Percentiles rank a stretch among this genome's conserved stretches.
These are phyloP conservation scores for Meloidogyne floridensis DNA, from an alignment of 1,140 invertebrate species.

Conservation along the genomic window DNA sequence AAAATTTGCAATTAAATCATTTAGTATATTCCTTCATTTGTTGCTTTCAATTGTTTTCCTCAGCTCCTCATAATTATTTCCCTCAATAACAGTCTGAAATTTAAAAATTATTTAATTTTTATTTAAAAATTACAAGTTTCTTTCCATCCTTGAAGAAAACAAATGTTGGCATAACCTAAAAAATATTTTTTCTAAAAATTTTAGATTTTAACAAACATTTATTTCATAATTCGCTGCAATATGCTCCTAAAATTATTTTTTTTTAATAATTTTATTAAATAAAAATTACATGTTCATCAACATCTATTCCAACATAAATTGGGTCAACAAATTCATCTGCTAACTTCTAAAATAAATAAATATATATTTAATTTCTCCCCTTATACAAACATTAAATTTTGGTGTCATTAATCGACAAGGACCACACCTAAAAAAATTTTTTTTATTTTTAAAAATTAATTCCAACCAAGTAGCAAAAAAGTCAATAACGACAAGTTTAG, in stretches of 20 bases:
- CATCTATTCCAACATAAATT: slow-evolving; percentile 57
- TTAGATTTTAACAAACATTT: slow-evolving; percentile 24
- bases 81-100: slow-evolving; percentile 45
- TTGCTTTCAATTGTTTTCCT: slow-evolving; percentile 37
- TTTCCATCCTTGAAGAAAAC: slow-evolving; percentile 59
- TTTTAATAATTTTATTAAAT: background rate
- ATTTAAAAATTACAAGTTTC: slow-evolving; percentile 45
- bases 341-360: slow-evolving; percentile 44
- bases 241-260: slow-evolving; percentile 41
- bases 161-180: slow-evolving; percentile 62
- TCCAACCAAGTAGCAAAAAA: slow-evolving; percentile 69
- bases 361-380: background rate
- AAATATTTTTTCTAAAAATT: background rate
- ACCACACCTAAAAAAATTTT: slow-evolving; percentile 72
- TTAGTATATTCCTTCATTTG: slow-evolving; percentile 9
- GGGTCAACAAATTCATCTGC: slow-evolving; percentile 48
- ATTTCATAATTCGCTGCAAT: slow-evolving; percentile 56
- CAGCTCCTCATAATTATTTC: slow-evolving; percentile 50
- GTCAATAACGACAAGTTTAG: slow-evolving; percentile 84
- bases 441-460: background rate
- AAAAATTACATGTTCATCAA: slow-evolving; percentile 50
- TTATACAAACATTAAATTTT: slow-evolving; percentile 68
- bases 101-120: slow-evolving; percentile 11
- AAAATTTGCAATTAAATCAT: background rate
- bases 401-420: slow-evolving; percentile 91